Base-by-base conservation (phyloP, 2,113 vertebrate genomes). In the Eublepharis macularius region DNA sequence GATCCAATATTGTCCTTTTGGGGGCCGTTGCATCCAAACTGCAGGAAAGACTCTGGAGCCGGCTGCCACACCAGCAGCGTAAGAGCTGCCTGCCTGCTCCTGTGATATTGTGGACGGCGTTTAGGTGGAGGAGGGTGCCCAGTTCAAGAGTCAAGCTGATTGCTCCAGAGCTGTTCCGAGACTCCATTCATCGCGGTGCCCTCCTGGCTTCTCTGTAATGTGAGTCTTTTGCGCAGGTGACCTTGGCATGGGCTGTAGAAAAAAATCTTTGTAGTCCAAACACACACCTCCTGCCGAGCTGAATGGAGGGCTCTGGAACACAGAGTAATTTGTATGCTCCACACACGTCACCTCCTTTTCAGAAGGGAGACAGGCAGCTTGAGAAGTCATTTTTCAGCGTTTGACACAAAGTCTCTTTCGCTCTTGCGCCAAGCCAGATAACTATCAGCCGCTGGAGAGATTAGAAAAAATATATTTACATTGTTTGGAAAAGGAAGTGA, bases 391-490 rank as follows among this genome's bases (percentile, higher is more conserved):
- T 96, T 95, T 93, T 96, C 95, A 95, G 77, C 77, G 69, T 92
- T 95, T 96, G 94, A 96, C 95, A 95, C 93, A 89, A 93, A 92
- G 95, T 94, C 93, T 94, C 95, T 93, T 94, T 95, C 84, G 80
- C 90, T 93, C 90, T 92, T 91, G 91, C 29, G 47, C 11, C 54
- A 92, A 90, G 90, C 90, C 91, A 94, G 95, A 95, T 95, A 95
- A 92, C 91, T 89, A 94, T 95, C 94, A 94, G 93, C 92, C 91
- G 94, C 89, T 69, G 16, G 85, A 88, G 87, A 78, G 89, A 93
- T 94, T 92, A 94, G 94, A 91, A 91, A 93, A 93, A 92, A 93
- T 89, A 93, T 93, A 93, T 89, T 91, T 93, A 92, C 92, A 85
- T 24, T 88, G 86, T 90, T 77, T 81, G 70, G 47, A 90, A 88